Evolutionary conservation across 2,888 invertebrate species (phyloP), one percentile per base, ranked within the genome.

Genomic region (Cistogaster globosa): DNA sequence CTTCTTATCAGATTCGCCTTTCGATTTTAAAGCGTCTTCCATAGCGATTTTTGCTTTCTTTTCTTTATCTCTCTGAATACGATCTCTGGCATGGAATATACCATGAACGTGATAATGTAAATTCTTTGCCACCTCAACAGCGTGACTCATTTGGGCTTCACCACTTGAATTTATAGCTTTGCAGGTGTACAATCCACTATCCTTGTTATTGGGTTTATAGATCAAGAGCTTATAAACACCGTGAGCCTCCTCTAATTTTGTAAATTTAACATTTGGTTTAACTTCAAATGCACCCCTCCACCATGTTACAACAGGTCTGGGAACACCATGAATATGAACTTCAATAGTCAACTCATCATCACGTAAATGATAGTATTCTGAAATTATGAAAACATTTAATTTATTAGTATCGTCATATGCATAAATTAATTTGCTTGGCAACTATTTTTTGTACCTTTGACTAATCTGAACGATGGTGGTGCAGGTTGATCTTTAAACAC

Each of bases 401-500:
- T 53, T 53, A 53, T 2, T 5, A 67, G 9, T 5, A 7, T 26
- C 18, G 42, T 22, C 57, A 69, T 14, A 38, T 14, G 4, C n/a
- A 32, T 51, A 22, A 57, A 48, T n/a, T 38, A 14, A 32, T 22
- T 53, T n/a, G 20, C 53, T 79, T 51, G n/a, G 6, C 0, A 67
- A 32, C 42, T 63, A 9, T 0, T 11, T n/a, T 48, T 12, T 87
- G 94, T 95, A 93, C 93, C 90, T 90, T 94, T 94, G n/a, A 94
- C 93, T 89, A 96, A 94, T 14, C 96, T 96, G 90, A 97, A 96
- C 18, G 95, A 96, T 22, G 96, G 96, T 20, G 96, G 95, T 84
- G 95, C 94, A 0, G 96, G 95, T 69, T 95, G 94, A 22, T 95
- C 94, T 91, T 96, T 92, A 88, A 95, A 95, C 86, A 95, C 94